Base-by-base conservation (phyloP, 2,113 vertebrate species). In the Acinonyx jubatus region DNA sequence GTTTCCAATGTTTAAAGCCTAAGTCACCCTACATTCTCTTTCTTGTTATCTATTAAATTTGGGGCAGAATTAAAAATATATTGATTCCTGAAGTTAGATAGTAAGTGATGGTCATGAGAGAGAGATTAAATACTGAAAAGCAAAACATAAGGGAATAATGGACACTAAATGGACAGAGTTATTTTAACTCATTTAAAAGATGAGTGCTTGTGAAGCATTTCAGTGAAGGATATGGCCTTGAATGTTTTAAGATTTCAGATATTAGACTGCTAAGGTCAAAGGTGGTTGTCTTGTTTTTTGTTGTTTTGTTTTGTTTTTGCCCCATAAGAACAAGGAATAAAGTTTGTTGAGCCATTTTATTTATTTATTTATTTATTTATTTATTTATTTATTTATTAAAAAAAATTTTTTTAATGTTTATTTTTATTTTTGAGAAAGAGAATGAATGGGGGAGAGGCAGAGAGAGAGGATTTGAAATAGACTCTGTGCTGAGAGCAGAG, bases 191-290 rank as follows among this genome's bases (percentile, higher is more conserved):
- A 52, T 11, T 89, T 69, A 82, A 84, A 84, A 29, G 2, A 41
- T 41, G 85, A 66, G 41, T 9, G 33, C 19, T 55, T 38, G 36
- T 52, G 45, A 79, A 78, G 16, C 11, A 55, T 61, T 95, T 48
- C 12, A 78, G 33, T 65, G 27, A 25, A 80, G 69, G 13, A 66
- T 21, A 57, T 0, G n/a, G 16, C 29, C 23, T 82, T 76, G 45
- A 71, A 18, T 71, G 12, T 89, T 74, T 87, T 57, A 90, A 88
- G 50, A 81, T 91, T 94, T 88, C 63, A 87, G 89, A 90, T 57
- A 33, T 63, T 29, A 90, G n/a, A 63, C 38, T 52, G 38, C 18
- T 87, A 79, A 66, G 7, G 45, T 36, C 66, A 74, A 31, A n/a
- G n/a, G 55, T 63, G 19, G 19, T 63, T 89, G 74, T 7, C 18